phyloP scores from a whole-genome alignment of 2,113 vertebrate genomes.

The Apeltes quadracus region DNA sequence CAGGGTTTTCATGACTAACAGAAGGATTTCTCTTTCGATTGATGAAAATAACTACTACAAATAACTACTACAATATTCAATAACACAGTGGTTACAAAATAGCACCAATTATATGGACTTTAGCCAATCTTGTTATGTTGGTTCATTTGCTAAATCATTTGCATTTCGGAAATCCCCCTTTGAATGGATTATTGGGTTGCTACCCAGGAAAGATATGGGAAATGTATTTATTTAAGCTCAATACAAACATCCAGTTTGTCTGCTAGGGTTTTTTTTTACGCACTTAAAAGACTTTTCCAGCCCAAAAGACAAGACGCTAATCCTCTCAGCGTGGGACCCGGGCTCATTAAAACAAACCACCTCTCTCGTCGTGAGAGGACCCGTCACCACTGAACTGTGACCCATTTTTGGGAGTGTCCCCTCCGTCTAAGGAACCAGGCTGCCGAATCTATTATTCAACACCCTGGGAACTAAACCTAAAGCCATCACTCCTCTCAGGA shows the following conservation, averaged over 20 bases:
- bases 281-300: slow-evolving; percentile 36
- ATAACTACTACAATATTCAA: not conserved
- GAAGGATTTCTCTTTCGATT: not conserved
- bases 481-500: slow-evolving; percentile 38
- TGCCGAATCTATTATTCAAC: slow-evolving; percentile 59
- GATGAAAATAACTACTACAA: not conserved
- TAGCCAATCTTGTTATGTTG: not conserved
- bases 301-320: slow-evolving; percentile 56
- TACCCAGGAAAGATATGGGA: not conserved
- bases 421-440: slow-evolving; percentile 57
- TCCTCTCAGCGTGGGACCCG: slow-evolving; percentile 68
- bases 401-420: slow-evolving; percentile 71
- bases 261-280: not conserved
- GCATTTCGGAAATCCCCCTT: not conserved
- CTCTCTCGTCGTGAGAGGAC: slow-evolving; percentile 41
- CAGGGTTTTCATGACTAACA: not conserved
- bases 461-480: slow-evolving; percentile 68
- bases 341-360: slow-evolving; percentile 69
- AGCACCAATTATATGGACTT: not conserved
- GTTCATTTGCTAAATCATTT: not conserved
- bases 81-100: not conserved
- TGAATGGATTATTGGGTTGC: not conserved
- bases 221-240: not conserved
- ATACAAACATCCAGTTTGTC: slow-evolving; percentile 24
- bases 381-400: slow-evolving; percentile 65